Conservation (phyloP, 2,113 vertebrate species). For the Bujurquina vittata region DNA sequence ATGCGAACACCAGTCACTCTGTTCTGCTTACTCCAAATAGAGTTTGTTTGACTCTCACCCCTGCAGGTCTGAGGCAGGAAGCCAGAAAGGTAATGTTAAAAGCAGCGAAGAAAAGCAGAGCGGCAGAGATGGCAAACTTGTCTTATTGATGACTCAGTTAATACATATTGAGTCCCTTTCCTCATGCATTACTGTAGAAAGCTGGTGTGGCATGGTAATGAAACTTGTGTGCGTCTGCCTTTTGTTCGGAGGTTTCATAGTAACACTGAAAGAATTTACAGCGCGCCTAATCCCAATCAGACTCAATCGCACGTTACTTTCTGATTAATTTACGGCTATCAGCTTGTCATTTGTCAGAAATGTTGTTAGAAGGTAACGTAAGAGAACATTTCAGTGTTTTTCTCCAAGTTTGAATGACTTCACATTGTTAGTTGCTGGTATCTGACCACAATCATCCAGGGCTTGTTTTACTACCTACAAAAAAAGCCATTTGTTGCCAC, state of each 20-base stretch:
- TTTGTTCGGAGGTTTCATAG: conserved; percentile 42
- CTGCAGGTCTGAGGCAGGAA: conserved; percentile 51
- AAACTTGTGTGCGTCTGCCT: conserved; percentile 22
- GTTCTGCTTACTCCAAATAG: conserved; percentile 63
- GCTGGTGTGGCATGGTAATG: conserved; percentile 28
- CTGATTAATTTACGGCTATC: background rate
- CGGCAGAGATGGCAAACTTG: conserved; percentile 39
- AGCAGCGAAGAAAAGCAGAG: conserved; percentile 16
- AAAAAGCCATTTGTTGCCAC: conserved; percentile 31
- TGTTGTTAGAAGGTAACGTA: background rate
- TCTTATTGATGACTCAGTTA: conserved; percentile 60
- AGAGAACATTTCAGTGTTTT: background rate
- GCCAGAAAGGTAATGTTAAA: conserved; percentile 44
- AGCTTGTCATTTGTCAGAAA: background rate
- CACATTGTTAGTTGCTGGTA: background rate
- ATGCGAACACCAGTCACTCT: conserved; percentile 56
- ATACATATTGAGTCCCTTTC: conserved; percentile 64
- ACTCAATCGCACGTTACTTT: background rate
- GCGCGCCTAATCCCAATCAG: background rate
- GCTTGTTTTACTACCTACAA: conserved; percentile 16
- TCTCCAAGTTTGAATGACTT: background rate
- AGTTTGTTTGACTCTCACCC: conserved; percentile 64
- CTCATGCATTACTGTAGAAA: conserved; percentile 36
- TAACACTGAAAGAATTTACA: conserved; percentile 25
- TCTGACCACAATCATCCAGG: background rate